These are phyloP conservation scores for Amaurobius ferox DNA, from an alignment of 2,888 invertebrate genomes.

Conservation along the genomic window DNA sequence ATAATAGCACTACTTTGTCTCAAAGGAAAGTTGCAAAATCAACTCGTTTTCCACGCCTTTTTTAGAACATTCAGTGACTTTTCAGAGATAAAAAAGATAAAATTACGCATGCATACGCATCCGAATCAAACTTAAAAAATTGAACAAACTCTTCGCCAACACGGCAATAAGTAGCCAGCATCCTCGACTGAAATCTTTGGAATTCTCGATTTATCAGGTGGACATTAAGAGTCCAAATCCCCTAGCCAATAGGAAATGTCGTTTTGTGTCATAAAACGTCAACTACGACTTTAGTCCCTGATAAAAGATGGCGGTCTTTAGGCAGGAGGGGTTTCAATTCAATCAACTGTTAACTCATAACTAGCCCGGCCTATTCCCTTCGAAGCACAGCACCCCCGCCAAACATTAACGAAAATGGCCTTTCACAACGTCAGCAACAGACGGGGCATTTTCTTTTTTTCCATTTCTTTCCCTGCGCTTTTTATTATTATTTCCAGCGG, in stretches of 20 bases:
- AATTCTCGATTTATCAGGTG: constrained; percentile 62
- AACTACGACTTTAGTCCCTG: constrained; percentile 69
- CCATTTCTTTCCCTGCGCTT: constrained; percentile 17
- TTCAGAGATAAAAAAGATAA: too few relatives aligned
- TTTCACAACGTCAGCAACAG: constrained; percentile 57
- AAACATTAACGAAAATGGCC: constrained; percentile 69
- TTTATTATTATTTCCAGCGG: constrained; percentile 48
- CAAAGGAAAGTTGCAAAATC: too few relatives aligned
- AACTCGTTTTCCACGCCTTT: too few relatives aligned
- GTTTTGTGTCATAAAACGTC: constrained; percentile 70
- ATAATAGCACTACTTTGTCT: too few relatives aligned
- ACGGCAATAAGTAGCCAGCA: constrained; percentile 22
- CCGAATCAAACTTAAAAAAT: neutral
- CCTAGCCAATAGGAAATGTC: constrained; percentile 61
- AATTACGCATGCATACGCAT: too few relatives aligned
- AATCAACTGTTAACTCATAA: constrained; percentile 72
- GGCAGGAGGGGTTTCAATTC: constrained; percentile 70
- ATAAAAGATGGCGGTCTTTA: constrained; percentile 71
- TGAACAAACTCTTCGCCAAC: neutral
- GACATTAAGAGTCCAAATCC: constrained; percentile 36
- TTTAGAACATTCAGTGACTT: too few relatives aligned
- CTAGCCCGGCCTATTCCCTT: constrained; percentile 59
- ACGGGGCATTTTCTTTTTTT: neutral
- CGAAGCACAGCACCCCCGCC: constrained; percentile 57
- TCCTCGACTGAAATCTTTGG: neutral